These are phyloP conservation scores for Hydroisotoma schaefferi DNA, from an alignment of 2,888 invertebrate genomes.

Conservation along the genomic window DNA sequence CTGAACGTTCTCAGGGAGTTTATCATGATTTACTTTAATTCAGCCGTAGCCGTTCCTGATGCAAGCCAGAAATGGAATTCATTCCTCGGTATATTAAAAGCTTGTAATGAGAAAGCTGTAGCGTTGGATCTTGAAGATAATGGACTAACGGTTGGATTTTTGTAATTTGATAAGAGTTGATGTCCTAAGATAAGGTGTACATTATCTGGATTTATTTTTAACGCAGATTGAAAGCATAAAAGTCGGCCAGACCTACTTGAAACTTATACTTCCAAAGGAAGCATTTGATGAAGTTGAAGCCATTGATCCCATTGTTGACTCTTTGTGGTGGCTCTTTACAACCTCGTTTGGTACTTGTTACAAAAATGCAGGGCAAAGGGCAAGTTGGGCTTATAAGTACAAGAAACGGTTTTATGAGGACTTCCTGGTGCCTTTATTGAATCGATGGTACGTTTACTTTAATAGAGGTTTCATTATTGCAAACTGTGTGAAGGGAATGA, in stretches of 20 bases:
- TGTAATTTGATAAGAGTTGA: background rate
- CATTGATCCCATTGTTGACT: slow-evolving; percentile 23
- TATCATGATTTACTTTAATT: slow-evolving; percentile 30
- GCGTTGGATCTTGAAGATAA: background rate
- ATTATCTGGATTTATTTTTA: too few species aligned
- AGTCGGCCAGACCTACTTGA: too few species aligned
- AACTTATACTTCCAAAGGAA: slow-evolving; percentile 13
- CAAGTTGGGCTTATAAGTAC: slow-evolving; percentile 21
- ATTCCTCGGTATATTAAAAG: slow-evolving; percentile 3
- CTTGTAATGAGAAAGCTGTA: background rate
- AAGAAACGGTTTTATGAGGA: slow-evolving; percentile 27
- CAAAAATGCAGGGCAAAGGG: slow-evolving; percentile 11
- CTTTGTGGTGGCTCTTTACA: slow-evolving; percentile 28
- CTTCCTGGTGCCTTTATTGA: slow-evolving; percentile 15
- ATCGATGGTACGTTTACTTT: slow-evolving; percentile 18
- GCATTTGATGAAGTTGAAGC: background rate
- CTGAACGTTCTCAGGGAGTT: slow-evolving; percentile 17
- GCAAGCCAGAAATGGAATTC: slow-evolving; percentile 14
- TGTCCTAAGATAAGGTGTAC: too few species aligned
- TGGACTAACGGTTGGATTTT: background rate
- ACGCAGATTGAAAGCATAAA: too few species aligned
- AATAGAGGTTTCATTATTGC: background rate
- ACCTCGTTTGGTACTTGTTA: slow-evolving; percentile 27
- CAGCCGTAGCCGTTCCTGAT: background rate
- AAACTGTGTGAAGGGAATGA: too few species aligned